Evolutionary conservation across 1,140 invertebrate genomes (phyloP), one percentile per base, ranked within the genome.

Genomic region (Ooceraea biroi): DNA sequence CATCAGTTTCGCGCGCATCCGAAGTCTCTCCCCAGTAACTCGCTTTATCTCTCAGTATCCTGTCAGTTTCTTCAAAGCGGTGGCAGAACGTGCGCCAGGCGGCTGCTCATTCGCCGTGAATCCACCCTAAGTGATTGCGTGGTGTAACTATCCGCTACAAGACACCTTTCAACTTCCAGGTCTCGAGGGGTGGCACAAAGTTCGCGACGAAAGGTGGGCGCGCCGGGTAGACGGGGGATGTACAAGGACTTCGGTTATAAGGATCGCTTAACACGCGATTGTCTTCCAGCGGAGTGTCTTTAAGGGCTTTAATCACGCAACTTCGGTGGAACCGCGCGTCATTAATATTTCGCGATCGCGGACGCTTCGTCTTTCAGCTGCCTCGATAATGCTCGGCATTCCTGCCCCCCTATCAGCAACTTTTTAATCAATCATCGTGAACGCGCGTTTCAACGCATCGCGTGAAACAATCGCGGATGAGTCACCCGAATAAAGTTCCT

Each of bases 261-360:
- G 66, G 83, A 83, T 82, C 60, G 60, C 46, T 73, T 48, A 61
- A 69, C 89, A 90, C 88, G 89, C 89, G 86, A 90, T 78, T 80
- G 66, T 88, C 86, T 88, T 85, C 78, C 88, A 58, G 57, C 48
- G 22, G 61, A 68, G 68, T 85, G 84, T 80, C 84, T 82, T 89
- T 88, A 86, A 88, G 84, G 44, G 78, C 73, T 50, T 44, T 57
- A 66, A 88, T 89, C 89, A 89, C 84, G 86, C 85, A 69, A 88
- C 85, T 66, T 60, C 27, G 78, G 41, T 55, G 60, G 73, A 87
- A 76, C 78, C 73, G 25, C 22, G 55, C 78, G 69, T 82, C 69
- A 69, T 82, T 82, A 82, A 82, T 74, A 61, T 82, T 74, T 82
- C 76, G 76, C 50, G 76, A 80, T 80, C 76, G 65, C 65, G 76